Evolutionary conservation across 35 echinoderm and acorn worm genomes (phyloP), one percentile per base, ranked within the genome.

Genomic region (Diadema setosum): DNA sequence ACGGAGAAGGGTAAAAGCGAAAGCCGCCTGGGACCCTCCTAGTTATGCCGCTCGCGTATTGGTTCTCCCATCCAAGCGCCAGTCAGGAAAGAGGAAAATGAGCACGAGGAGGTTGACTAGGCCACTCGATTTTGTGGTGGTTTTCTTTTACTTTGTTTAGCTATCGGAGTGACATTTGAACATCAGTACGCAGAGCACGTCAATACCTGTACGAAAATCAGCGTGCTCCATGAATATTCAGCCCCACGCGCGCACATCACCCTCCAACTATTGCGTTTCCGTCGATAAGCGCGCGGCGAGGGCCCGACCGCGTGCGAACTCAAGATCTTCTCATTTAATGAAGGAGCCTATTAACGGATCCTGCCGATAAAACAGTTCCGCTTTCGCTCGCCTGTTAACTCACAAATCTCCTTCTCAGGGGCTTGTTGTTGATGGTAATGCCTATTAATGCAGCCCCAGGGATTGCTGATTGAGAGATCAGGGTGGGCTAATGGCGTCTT

Each of bases 101-200:
- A 67, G 37, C 63, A 67, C 63, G 27, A 32, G 27, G 37, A 26
- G 63, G 30, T 34, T 4, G 30, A 34, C 27, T 33, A 67, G 31
- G 25, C 36, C 73, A 44, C 40, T 78, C 73, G 73, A 78, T 78
- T 78, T 34, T 78, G 73, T 78, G 73, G 73, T 78, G 73, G 73
- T 78, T 78, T 78, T 78, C 73, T 44, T 78, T 44, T 78, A 78
- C 73, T 78, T 78, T 78, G 73, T 78, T 78, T 78, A n/a, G 73
- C 73, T 78, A 42, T 44, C 73, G 44, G 37, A 78, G 27, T 21
- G 34, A 36, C 36, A 43, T 78, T 33, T 36, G 30, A 39, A 41
- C 12, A 78, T 78, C 73, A 41, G 5, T n/a, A 78, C 73, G 24
- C 73, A 17, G 34, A 44, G 44, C 35, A 36, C 40, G 37, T 78